Percentiles rank a stretch among this genome's conserved stretches.
Conservation (phyloP, 2,113 vertebrate species). For the Craseonycteris thonglongyai region DNA sequence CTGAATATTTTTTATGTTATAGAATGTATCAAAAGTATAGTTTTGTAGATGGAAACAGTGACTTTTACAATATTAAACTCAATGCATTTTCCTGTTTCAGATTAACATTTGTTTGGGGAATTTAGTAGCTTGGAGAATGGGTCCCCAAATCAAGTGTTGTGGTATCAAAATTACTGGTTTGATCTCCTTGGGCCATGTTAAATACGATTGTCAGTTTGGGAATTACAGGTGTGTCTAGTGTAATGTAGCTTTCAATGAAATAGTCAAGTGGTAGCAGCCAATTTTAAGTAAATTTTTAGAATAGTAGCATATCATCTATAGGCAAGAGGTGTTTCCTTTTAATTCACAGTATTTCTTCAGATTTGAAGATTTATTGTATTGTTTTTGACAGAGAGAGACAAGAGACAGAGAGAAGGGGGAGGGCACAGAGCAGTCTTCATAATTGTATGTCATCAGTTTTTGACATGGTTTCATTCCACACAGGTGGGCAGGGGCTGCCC, state of each 20-base stretch:
- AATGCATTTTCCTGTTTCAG: background rate
- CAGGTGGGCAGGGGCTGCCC: no score
- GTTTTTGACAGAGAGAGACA: no score
- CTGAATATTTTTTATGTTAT: slow-evolving; percentile 30
- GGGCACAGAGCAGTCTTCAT: no score
- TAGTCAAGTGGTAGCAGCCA: background rate
- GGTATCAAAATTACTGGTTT: background rate
- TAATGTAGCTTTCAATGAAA: background rate
- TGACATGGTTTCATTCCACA: no score
- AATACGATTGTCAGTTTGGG: background rate
- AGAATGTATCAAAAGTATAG: background rate
- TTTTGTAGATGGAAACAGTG: background rate
- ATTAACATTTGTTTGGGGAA: background rate
- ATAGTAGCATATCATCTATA: background rate
- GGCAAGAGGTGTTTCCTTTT: background rate
- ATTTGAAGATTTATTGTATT: background rate
- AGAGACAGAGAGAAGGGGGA: no score
- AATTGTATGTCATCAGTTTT: no score
- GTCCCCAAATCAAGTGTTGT: background rate
- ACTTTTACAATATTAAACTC: background rate
- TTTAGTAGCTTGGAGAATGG: background rate
- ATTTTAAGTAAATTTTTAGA: background rate
- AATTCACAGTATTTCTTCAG: background rate
- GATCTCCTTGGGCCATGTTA: background rate
- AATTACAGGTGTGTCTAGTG: background rate